Evolutionary conservation across 2,797 vertebrate species (phyloP).

Genomic region (Lepus townsendii): DNA sequence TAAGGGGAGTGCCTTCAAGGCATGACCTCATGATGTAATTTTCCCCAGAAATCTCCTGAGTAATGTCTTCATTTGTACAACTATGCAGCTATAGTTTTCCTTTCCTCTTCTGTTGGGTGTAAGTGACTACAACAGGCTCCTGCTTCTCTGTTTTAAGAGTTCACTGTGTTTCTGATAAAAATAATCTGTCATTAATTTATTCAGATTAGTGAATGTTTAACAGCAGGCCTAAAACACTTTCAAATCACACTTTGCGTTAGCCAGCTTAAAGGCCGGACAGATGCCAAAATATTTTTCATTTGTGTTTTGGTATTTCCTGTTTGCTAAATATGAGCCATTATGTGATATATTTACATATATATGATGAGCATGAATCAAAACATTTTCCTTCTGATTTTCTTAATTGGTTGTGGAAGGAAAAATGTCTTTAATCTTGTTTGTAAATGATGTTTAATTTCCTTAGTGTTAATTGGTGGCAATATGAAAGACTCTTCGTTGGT

Average conservation of each 20-base stretch:
- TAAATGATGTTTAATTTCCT: slow-evolving; percentile 84
- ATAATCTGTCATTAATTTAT: slow-evolving; percentile 79
- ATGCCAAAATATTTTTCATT: slow-evolving; percentile 84
- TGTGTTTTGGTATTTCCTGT: slow-evolving; percentile 83
- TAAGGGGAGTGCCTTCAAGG: not conserved
- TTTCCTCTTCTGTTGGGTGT: not conserved
- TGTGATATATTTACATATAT: slow-evolving; percentile 85
- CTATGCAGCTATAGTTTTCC: not conserved
- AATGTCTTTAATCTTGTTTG: slow-evolving; percentile 83
- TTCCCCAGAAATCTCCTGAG: not conserved
- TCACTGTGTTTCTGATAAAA: slow-evolving; percentile 66
- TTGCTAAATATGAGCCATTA: slow-evolving; percentile 81
- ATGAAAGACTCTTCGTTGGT: slow-evolving; percentile 62
- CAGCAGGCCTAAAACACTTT: slow-evolving; percentile 80
- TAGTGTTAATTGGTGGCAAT: slow-evolving; percentile 81
- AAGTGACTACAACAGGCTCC: not conserved
- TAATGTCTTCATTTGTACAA: not conserved
- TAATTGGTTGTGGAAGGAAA: slow-evolving; percentile 83
- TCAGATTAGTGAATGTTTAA: slow-evolving; percentile 75
- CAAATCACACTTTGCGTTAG: slow-evolving; percentile 71
- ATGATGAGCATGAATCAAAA: slow-evolving; percentile 85
- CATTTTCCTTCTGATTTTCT: slow-evolving; percentile 84
- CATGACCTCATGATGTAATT: not conserved
- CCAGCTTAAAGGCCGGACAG: slow-evolving; percentile 80
- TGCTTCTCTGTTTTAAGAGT: slow-evolving; percentile 69